A percentile compares a stretch with the other conserved stretches of the same genome.
Evolutionary conservation across 37 sponge, comb jelly and placozoan genomes (phyloP).

Genomic region (Haliclona indistincta): DNA sequence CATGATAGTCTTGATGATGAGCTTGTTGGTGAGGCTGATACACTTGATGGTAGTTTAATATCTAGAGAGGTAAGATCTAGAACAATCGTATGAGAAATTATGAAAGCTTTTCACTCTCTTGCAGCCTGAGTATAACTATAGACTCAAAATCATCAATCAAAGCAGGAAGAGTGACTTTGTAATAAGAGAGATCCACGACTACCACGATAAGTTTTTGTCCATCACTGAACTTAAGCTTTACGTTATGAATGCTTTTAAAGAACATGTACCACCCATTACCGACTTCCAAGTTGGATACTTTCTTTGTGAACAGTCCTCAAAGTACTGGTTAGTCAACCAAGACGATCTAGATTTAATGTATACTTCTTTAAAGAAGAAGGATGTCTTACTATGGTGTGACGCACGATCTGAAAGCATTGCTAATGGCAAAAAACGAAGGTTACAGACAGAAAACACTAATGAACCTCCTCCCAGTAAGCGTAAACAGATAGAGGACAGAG

Average conservation of each 20-base stretch:
- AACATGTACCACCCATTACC: conserved; percentile 19
- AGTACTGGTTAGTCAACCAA: background rate
- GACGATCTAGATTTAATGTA: background rate
- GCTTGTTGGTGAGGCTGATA: too few species aligned
- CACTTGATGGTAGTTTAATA: too few species aligned
- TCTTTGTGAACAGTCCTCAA: background rate
- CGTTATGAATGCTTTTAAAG: conserved; percentile 19
- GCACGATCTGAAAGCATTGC: background rate
- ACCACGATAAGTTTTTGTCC: background rate
- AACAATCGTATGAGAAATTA: too few species aligned
- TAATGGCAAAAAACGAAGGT: background rate
- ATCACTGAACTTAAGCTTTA: conserved; percentile 1
- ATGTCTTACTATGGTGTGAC: background rate
- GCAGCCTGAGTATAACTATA: too few species aligned
- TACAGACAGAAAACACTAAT: background rate
- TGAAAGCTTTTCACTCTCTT: too few species aligned
- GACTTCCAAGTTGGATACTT: conserved; percentile 28
- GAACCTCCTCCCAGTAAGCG: background rate
- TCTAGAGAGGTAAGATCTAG: too few species aligned
- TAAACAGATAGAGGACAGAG: background rate
- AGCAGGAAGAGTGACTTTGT: conserved; percentile 4
- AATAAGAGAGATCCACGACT: background rate
- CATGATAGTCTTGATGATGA: too few species aligned
- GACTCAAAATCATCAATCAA: conserved; percentile 14
- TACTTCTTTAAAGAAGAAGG: background rate